These are phyloP conservation scores for Oreochromis grahami DNA, from an alignment of 2,797 vertebrate genomes.

Conservation along the genomic window DNA sequence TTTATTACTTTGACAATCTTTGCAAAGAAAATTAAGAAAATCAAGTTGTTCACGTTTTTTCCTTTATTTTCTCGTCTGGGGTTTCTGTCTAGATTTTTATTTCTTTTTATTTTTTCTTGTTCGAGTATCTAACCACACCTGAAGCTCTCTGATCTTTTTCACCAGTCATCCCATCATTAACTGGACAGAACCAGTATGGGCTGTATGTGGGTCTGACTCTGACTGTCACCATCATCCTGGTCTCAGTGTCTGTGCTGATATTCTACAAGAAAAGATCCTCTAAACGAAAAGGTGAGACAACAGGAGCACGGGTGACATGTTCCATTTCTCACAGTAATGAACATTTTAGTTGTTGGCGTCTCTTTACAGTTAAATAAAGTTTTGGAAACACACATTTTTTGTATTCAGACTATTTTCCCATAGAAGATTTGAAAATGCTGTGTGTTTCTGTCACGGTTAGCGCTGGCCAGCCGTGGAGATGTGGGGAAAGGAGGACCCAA, in stretches of 20 bases:
- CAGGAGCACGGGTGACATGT: not conserved
- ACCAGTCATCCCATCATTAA: not conserved
- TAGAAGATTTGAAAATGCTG: not conserved
- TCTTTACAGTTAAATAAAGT: not conserved
- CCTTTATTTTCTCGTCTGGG: accelerated
- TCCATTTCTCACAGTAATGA: not conserved
- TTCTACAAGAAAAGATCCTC: not conserved
- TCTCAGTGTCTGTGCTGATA: not conserved
- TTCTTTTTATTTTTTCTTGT: accelerated
- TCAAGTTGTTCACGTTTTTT: not conserved
- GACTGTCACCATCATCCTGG: not conserved
- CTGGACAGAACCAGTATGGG: not conserved
- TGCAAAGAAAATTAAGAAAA: not conserved
- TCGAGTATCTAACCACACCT: accelerated
- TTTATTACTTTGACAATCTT: not conserved
- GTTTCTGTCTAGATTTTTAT: not conserved
- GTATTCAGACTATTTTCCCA: not conserved
- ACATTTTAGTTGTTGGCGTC: accelerated
- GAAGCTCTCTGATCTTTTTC: not conserved
- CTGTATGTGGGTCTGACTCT: not conserved
- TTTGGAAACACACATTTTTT: not conserved
- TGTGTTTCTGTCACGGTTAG: accelerated
- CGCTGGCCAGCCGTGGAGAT: not conserved
- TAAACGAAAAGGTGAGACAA: not conserved
- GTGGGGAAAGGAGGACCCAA: not conserved